Conservation (phyloP, 2,113 vertebrate genomes). For the Hystrix cristata region DNA sequence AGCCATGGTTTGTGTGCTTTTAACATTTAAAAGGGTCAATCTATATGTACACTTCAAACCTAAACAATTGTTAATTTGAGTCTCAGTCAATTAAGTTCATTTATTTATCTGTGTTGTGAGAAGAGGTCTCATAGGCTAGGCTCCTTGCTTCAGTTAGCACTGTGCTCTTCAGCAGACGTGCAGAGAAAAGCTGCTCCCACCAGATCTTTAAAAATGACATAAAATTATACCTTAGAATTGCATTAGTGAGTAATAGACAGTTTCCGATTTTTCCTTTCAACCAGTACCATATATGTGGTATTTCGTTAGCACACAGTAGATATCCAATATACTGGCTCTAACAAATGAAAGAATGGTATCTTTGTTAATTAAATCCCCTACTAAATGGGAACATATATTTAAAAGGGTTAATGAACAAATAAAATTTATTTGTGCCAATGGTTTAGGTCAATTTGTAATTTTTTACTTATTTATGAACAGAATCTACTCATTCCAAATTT, state of each 20-base stretch:
- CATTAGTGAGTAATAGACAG: background rate
- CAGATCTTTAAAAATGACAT: background rate
- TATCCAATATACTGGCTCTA: background rate
- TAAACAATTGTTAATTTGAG: background rate
- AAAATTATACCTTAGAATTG: background rate
- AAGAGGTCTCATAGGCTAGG: background rate
- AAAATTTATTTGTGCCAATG: background rate
- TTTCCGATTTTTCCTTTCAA: background rate
- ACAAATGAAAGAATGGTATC: background rate
- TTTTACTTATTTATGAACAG: background rate
- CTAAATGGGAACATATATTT: background rate
- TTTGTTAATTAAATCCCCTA: background rate
- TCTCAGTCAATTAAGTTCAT: background rate
- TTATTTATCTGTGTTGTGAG: background rate
- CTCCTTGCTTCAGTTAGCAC: background rate
- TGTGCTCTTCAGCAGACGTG: background rate
- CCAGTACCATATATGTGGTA: background rate
- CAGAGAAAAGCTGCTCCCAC: background rate
- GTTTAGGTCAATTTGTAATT: background rate
- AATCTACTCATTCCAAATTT: background rate
- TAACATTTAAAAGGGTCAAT: background rate
- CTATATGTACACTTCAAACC: background rate
- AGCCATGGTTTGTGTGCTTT: background rate
- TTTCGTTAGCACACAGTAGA: background rate
- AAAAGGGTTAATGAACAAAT: background rate